These are phyloP conservation scores for Chamaedrilus cognettii DNA, from an alignment of 2,888 invertebrate genomes.

Conservation along the genomic window DNA sequence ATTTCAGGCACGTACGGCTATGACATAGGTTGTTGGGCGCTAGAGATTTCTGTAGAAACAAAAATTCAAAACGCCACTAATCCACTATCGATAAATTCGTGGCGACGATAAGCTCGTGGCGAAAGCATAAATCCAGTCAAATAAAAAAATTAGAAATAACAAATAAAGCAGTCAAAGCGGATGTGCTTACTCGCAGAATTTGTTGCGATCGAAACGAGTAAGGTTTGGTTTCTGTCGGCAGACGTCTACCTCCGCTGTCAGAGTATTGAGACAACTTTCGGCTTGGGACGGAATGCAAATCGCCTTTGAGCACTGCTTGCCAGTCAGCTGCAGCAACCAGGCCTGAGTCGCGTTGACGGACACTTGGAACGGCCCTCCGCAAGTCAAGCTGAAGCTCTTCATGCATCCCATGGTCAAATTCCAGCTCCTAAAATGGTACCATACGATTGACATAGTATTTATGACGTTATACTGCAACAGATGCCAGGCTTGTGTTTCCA, in stretches of 20 bases:
- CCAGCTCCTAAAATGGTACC: not conserved
- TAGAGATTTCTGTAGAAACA: no score
- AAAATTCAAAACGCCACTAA: no score
- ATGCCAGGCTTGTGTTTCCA: no score
- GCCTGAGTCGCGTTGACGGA: not conserved
- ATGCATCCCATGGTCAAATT: not conserved
- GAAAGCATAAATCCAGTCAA: no score
- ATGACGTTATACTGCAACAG: no score
- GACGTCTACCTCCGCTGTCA: not conserved
- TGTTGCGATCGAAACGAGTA: not conserved
- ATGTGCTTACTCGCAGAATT: not conserved
- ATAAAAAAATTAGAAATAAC: no score
- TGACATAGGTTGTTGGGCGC: no score
- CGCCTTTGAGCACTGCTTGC: not conserved
- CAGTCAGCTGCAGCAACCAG: constrained; percentile 7
- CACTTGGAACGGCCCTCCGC: not conserved
- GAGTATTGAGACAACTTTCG: not conserved
- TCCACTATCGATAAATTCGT: no score
- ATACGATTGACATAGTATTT: no score
- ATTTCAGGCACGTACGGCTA: no score
- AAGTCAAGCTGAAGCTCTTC: not conserved
- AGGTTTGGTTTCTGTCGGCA: not conserved
- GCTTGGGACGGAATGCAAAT: constrained; percentile 3
- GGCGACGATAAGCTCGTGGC: no score
- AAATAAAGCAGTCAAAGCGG: not conserved